phyloP scores from a whole-genome alignment of 2,797 vertebrate species.

The Amniataba percoides region DNA sequence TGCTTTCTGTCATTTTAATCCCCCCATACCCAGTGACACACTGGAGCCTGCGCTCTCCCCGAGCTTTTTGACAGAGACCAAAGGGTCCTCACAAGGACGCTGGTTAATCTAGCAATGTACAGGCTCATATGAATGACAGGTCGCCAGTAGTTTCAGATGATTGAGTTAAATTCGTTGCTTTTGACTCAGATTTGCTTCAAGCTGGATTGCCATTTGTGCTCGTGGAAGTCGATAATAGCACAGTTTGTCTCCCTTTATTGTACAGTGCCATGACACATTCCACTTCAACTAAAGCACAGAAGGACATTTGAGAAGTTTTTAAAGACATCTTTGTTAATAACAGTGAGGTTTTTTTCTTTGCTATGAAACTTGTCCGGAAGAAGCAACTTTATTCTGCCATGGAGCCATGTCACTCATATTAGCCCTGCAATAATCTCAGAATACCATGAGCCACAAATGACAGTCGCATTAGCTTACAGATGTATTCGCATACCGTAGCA shows the following conservation, averaged over 20 bases:
- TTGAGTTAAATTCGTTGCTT: slow-evolving; percentile 55
- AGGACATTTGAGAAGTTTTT: slow-evolving; percentile 64
- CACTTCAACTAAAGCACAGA: slow-evolving; percentile 81
- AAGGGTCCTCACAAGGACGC: slow-evolving; percentile 74
- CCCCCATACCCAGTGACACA: slow-evolving; percentile 54
- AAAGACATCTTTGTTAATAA: slow-evolving; percentile 51
- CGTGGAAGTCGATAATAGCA: slow-evolving; percentile 72
- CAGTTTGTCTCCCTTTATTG: slow-evolving; percentile 81
- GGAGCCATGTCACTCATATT: slow-evolving; percentile 64
- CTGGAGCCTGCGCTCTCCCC: slow-evolving; percentile 69
- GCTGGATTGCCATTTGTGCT: slow-evolving; percentile 70
- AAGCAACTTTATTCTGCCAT: slow-evolving; percentile 55
- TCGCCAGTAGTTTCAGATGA: slow-evolving; percentile 50
- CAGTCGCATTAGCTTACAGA: slow-evolving; percentile 45
- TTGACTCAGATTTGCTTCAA: slow-evolving; percentile 56
- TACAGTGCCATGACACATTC: slow-evolving; percentile 85
- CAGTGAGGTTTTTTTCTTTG: slow-evolving; percentile 35
- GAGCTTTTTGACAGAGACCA: slow-evolving; percentile 77
- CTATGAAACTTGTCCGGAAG: slow-evolving; percentile 41
- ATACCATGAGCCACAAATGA: slow-evolving; percentile 62
- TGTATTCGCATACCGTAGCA: slow-evolving; percentile 70
- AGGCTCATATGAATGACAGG: slow-evolving; percentile 68
- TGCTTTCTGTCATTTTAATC: slow-evolving; percentile 72
- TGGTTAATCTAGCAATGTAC: slow-evolving; percentile 67
- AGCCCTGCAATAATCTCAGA: slow-evolving; percentile 77